Evolutionary conservation across 2,797 vertebrate genomes (phyloP).

Genomic region (Champsocephalus gunnari): DNA sequence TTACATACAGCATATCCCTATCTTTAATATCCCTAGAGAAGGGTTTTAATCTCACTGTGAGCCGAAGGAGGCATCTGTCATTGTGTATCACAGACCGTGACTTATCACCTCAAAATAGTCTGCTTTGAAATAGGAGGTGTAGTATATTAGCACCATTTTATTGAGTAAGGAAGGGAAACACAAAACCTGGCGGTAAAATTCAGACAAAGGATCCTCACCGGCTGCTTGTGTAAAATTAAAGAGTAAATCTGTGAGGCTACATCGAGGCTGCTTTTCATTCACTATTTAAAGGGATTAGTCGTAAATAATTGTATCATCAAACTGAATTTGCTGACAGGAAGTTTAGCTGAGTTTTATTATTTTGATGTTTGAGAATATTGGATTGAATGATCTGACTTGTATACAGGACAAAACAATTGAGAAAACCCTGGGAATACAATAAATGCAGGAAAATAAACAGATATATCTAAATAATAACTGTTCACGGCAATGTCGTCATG

Average conservation of each 20-base stretch:
- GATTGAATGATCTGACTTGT: background rate
- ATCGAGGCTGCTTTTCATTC: too few relatives aligned
- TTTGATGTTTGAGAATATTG: background rate
- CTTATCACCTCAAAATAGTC: constrained; percentile 41
- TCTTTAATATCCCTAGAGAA: background rate
- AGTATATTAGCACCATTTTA: constrained; percentile 22
- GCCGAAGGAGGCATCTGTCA: constrained; percentile 1
- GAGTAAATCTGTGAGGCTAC: too few relatives aligned
- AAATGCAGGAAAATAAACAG: background rate
- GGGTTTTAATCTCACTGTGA: background rate
- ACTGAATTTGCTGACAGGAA: background rate
- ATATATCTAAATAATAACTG: background rate
- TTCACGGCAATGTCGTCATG: background rate
- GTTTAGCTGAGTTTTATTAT: background rate
- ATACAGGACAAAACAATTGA: background rate
- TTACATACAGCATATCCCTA: background rate
- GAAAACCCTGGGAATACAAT: background rate
- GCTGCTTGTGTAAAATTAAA: too few relatives aligned
- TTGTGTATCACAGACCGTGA: constrained; percentile 9
- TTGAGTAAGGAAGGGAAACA: constrained; percentile 20
- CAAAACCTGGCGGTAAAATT: background rate
- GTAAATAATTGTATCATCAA: background rate
- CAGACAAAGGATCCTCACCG: background rate
- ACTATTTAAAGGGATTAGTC: too few relatives aligned
- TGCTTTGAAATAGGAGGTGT: constrained; percentile 46